Evolutionary conservation across 2,888 invertebrate genomes (phyloP).

Genomic region (Pycnomerus fuliginosus): DNA sequence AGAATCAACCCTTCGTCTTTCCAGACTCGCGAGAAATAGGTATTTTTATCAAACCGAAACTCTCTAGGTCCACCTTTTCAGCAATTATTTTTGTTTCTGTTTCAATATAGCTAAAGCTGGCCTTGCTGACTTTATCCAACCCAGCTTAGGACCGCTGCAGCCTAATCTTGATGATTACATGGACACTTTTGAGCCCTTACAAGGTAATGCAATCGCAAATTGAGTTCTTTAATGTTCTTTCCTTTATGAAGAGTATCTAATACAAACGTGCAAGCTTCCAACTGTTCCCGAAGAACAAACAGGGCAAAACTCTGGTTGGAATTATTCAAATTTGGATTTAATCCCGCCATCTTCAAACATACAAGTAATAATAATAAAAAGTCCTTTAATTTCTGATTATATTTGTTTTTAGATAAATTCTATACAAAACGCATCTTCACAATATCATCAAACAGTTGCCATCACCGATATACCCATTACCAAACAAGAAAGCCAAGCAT

Average conservation of each 20-base stretch:
- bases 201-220: slow-evolving; percentile 28
- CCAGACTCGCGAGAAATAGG: slow-evolving; percentile 96
- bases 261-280: slow-evolving; percentile 53
- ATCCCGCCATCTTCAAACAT: slow-evolving; percentile 14
- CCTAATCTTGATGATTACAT: slow-evolving; percentile 95
- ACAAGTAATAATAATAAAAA: slow-evolving; percentile 4
- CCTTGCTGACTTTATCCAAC: slow-evolving; percentile 96
- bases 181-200: slow-evolving; percentile 75
- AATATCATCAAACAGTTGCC: slow-evolving; percentile 8
- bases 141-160: slow-evolving; percentile 94
- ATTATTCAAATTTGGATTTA: slow-evolving; percentile 42
- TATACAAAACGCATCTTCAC: slow-evolving; percentile 4
- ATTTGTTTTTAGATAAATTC: slow-evolving; percentile 9
- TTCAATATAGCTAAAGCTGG: slow-evolving; percentile 70
- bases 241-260: slow-evolving; percentile 55
- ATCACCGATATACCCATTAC: slow-evolving; percentile 5
- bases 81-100: slow-evolving; percentile 10
- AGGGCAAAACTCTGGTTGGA: slow-evolving; percentile 29
- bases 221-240: slow-evolving; percentile 18
- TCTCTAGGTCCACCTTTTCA: slow-evolving; percentile 6
- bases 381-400: background rate
- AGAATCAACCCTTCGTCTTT: slow-evolving; percentile 89
- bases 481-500: slow-evolving; percentile 4
- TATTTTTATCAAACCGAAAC: slow-evolving; percentile 49
- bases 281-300: slow-evolving; percentile 62